These are phyloP conservation scores for Rhyacophila brunnea DNA, from an alignment of 1,140 invertebrate genomes.

Conservation along the genomic window DNA sequence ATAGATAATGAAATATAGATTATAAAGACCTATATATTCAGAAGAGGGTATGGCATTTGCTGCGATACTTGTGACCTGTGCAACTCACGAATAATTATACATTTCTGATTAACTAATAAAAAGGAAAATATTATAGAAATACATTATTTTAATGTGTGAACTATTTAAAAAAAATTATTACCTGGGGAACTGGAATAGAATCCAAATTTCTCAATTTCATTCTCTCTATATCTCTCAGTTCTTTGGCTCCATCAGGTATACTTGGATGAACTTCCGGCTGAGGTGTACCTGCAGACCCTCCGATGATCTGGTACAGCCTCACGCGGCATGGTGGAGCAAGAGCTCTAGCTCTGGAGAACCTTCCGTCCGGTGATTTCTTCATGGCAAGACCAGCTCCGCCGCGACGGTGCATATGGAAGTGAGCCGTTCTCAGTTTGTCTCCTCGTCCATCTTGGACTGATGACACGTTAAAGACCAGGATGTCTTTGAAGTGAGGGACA, in stretches of 20 bases:
- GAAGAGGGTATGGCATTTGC: too few species aligned
- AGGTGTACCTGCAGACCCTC: slow-evolving; percentile 11
- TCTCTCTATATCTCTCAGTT: slow-evolving; percentile 24
- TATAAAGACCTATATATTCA: too few species aligned
- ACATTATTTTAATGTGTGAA: too few species aligned
- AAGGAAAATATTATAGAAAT: too few species aligned
- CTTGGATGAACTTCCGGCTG: slow-evolving; percentile 14
- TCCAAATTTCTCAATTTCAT: slow-evolving; percentile 28
- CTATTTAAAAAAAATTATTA: too few species aligned
- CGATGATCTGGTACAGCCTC: slow-evolving; percentile 23
- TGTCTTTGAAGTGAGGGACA: slow-evolving; percentile 28
- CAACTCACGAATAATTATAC: too few species aligned
- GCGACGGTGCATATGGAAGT: slow-evolving; percentile 26
- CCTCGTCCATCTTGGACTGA: background rate
- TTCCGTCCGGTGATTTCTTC: background rate
- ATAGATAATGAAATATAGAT: too few species aligned
- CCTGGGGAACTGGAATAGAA: slow-evolving; percentile 24
- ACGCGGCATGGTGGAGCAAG: slow-evolving; percentile 29
- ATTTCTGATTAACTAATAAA: too few species aligned
- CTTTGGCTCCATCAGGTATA: slow-evolving; percentile 6
- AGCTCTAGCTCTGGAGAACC: background rate
- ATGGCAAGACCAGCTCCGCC: slow-evolving; percentile 10
- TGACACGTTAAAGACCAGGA: slow-evolving; percentile 27
- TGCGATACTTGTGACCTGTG: too few species aligned
- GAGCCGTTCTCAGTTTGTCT: slow-evolving; percentile 24